Conservation (phyloP, 2,888 invertebrate species). For the Holacanthella duospinosa region DNA sequence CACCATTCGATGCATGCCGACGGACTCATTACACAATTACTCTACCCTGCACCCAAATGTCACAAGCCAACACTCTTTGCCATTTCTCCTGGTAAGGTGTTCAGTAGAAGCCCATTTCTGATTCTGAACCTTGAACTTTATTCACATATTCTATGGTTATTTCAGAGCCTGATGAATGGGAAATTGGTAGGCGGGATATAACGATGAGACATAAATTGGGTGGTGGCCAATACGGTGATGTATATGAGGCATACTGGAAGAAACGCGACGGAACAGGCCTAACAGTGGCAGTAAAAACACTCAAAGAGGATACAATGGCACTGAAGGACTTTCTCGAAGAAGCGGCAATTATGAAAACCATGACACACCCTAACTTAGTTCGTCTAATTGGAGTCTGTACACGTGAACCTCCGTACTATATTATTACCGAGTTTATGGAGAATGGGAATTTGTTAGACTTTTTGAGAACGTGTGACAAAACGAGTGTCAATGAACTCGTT, state of each 20-base stretch:
- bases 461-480: constrained; percentile 71
- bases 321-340: constrained; percentile 97
- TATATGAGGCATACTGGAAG: constrained; percentile 68
- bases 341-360: constrained; percentile 99
- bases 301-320: constrained; percentile 99
- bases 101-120: too few relatives aligned
- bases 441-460: constrained; percentile 96
- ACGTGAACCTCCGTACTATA: constrained; percentile 96
- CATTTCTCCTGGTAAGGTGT: constrained; percentile 57
- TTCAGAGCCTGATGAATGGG: constrained; percentile 93
- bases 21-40: constrained; percentile 89
- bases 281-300: constrained; percentile 96
- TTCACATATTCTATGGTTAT: too few relatives aligned
- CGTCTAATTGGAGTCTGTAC: constrained; percentile 96
- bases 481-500: constrained; percentile 84
- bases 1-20: constrained; percentile 95
- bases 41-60: constrained; percentile 96
- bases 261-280: constrained; percentile 59
- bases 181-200: constrained; percentile 94
- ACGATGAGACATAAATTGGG: constrained; percentile 96
- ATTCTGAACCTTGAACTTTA: neutral
- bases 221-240: constrained; percentile 65
- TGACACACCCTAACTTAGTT: constrained; percentile 97
- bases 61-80: constrained; percentile 93
- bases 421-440: constrained; percentile 98